phyloP scores from a whole-genome alignment of 2,888 invertebrate species.

The Rhamnusium bicolor region DNA sequence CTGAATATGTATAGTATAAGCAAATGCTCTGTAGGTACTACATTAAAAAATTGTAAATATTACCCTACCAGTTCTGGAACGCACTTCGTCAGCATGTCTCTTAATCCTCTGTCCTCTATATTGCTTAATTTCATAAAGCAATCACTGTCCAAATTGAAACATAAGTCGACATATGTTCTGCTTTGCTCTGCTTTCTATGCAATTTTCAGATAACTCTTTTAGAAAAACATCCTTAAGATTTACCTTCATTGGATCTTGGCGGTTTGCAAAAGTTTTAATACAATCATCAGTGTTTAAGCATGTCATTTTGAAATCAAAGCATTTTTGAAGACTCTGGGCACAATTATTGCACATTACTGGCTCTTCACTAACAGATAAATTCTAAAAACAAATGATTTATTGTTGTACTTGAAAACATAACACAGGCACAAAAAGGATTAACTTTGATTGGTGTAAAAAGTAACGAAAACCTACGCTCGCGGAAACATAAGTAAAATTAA shows the following conservation, averaged over 20 bases:
- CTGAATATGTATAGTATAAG: too few relatives aligned
- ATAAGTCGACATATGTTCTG: neutral
- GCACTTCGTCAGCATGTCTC: neutral
- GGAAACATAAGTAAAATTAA: too few relatives aligned
- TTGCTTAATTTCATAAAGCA: neutral
- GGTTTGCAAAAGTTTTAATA: neutral
- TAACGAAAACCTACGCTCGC: too few relatives aligned
- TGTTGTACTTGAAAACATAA: neutral
- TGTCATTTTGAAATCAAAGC: slow-evolving; percentile 10
- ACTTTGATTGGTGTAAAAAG: neutral
- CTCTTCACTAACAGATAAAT: neutral
- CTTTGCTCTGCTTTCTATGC: too few relatives aligned
- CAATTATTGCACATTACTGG: slow-evolving; percentile 6
- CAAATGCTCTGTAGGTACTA: too few relatives aligned
- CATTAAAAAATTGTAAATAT: neutral
- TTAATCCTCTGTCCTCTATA: neutral
- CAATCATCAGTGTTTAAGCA: neutral
- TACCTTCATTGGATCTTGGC: neutral
- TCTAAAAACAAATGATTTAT: neutral
- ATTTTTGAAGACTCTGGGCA: neutral
- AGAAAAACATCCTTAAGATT: neutral
- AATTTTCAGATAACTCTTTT: neutral
- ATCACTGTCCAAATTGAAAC: neutral
- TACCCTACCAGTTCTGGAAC: neutral
- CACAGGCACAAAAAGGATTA: neutral